phyloP scores from a whole-genome alignment of 53 echinoderm and acorn worm genomes.

The Apostichopus leukothele region DNA sequence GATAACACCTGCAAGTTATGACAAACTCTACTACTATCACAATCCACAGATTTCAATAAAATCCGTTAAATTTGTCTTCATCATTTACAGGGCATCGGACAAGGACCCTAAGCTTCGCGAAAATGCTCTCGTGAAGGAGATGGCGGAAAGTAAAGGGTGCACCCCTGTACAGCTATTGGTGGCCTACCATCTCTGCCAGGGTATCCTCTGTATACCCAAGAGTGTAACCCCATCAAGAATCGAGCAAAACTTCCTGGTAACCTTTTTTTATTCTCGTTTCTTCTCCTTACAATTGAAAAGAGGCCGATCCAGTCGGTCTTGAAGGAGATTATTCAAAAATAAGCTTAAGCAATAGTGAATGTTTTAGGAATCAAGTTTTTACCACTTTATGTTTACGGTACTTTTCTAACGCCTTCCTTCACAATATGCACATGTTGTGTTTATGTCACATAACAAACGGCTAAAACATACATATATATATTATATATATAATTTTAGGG shows the following conservation, averaged over 20 bases:
- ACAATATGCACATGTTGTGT: too few species aligned
- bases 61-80: too few species aligned
- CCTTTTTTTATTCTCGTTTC: too few species aligned
- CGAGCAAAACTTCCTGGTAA: conserved; percentile 61
- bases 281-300: too few species aligned
- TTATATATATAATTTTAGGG: too few species aligned
- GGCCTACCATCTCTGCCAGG: conserved; percentile 59
- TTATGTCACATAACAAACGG: too few species aligned
- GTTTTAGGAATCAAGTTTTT: neutral
- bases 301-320: too few species aligned
- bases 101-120: conserved; percentile 59
- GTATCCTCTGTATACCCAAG: conserved; percentile 68
- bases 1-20: too few species aligned
- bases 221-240: conserved; percentile 67
- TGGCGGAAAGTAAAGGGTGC: conserved; percentile 60
- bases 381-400: neutral
- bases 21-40: too few species aligned
- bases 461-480: too few species aligned
- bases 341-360: neutral
- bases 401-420: neutral
- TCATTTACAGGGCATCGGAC: conserved; percentile 51
- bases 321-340: too few species aligned
- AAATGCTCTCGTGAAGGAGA: conserved; percentile 56
- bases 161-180: conserved; percentile 69
- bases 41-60: too few species aligned